These are phyloP conservation scores for Rynchops niger DNA, from an alignment of 2,113 vertebrate species.

Conservation along the genomic window DNA sequence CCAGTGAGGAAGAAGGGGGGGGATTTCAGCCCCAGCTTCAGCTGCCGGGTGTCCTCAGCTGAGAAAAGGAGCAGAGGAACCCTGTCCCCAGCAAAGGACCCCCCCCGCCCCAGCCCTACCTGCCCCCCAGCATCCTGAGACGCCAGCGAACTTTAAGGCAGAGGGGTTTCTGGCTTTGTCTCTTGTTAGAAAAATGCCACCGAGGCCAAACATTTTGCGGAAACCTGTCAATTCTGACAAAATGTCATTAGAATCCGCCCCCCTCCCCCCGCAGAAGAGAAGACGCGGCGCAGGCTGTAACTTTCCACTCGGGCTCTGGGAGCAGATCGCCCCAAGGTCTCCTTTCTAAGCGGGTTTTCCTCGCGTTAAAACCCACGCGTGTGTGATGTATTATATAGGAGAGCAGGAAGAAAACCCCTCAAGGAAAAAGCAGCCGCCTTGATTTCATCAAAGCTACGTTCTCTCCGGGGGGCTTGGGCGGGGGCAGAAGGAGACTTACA, in stretches of 20 bases:
- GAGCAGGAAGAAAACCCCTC: neutral
- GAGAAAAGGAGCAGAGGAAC: neutral
- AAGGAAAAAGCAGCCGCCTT: neutral
- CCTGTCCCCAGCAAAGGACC: neutral
- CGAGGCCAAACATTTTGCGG: rapidly evolving
- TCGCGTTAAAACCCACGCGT: neutral
- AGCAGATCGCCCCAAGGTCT: rapidly evolving
- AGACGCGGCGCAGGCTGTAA: neutral
- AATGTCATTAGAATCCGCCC: neutral
- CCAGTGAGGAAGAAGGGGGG: neutral
- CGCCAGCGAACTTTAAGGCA: neutral
- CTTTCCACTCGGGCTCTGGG: neutral
- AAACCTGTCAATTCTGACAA: neutral
- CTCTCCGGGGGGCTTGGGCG: rapidly evolving
- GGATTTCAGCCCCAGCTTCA: neutral
- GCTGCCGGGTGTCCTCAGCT: neutral
- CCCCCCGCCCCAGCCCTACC: neutral
- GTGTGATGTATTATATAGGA: neutral
- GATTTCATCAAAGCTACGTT: neutral
- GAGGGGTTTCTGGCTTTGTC: neutral
- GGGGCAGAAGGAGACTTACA: neutral
- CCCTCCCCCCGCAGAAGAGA: neutral
- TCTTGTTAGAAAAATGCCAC: neutral
- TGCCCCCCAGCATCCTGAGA: rapidly evolving
- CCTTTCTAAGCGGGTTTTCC: neutral